Conservation (phyloP, 1,140 invertebrate species). For the Lepidurus apus region DNA sequence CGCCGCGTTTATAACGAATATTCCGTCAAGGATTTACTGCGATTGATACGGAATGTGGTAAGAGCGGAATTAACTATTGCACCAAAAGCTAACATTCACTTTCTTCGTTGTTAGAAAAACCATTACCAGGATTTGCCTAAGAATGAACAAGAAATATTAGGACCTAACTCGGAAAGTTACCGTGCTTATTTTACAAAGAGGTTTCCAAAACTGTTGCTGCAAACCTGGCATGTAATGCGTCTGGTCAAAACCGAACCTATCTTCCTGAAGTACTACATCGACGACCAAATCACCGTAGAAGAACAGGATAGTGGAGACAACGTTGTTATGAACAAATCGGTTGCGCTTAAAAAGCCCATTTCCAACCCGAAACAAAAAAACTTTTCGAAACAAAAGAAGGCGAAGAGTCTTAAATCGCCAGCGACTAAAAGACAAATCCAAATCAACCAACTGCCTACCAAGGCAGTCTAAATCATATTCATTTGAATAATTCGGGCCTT, state of each 20-base stretch:
- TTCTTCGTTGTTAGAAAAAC: conserved; percentile 69
- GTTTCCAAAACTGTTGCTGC: conserved; percentile 81
- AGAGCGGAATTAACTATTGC: not conserved
- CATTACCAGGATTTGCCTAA: conserved; percentile 86
- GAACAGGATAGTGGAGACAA: too few species aligned
- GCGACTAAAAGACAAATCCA: not conserved
- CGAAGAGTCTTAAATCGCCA: not conserved
- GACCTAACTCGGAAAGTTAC: conserved; percentile 82
- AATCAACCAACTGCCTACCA: not conserved
- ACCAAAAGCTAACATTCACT: conserved; percentile 1
- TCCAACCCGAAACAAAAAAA: too few species aligned
- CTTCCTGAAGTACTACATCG: conserved; percentile 68
- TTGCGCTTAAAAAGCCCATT: too few species aligned
- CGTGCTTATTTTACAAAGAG: conserved; percentile 81
- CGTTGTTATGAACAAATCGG: too few species aligned
- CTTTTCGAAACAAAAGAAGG: too few species aligned
- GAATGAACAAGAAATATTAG: conserved; percentile 74
- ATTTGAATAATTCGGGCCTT: not conserved
- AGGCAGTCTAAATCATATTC: not conserved
- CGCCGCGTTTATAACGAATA: conserved; percentile 73
- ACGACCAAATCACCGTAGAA: conserved; percentile 26
- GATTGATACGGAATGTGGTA: conserved; percentile 94
- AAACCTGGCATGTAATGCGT: conserved; percentile 81
- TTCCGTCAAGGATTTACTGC: conserved; percentile 68
- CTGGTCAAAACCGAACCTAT: conserved; percentile 64